Percentiles rank a stretch among this genome's conserved stretches.
These are phyloP conservation scores for Caenorhabditis auriculariae DNA, from an alignment of 2,888 invertebrate genomes.

Conservation along the genomic window DNA sequence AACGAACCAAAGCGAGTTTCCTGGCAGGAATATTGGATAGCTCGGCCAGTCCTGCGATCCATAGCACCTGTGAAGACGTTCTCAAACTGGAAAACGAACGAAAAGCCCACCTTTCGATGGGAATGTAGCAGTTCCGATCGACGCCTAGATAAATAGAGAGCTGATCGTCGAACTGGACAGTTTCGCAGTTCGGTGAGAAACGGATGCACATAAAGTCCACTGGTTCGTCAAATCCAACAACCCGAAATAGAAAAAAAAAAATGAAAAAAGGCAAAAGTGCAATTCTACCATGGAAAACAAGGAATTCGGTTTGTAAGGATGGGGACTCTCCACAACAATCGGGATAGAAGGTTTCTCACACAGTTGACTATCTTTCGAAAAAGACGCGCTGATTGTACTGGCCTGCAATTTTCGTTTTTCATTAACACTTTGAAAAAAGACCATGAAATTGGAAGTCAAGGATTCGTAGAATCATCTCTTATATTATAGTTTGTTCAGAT, in stretches of 20 bases:
- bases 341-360: conserved; percentile 19
- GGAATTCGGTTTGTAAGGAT: conserved; percentile 82
- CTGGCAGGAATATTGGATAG: conserved; percentile 65
- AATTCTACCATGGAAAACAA: conserved; percentile 48
- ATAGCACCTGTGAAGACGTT: conserved; percentile 21
- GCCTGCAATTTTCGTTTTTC: too few relatives aligned
- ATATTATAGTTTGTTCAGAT: too few relatives aligned
- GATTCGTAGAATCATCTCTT: neutral
- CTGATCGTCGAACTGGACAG: conserved; percentile 84
- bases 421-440: conserved; percentile 5
- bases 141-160: conserved; percentile 67
- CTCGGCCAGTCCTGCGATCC: conserved; percentile 75
- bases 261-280: neutral
- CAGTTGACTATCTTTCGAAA: conserved; percentile 21
- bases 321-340: conserved; percentile 78
- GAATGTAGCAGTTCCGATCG: conserved; percentile 57
- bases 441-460: neutral
- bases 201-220: conserved; percentile 91
- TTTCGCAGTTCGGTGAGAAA: conserved; percentile 72
- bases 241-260: conserved; percentile 14
- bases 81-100: neutral
- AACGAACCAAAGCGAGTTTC: conserved; percentile 87
- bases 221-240: conserved; percentile 80
- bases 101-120: conserved; percentile 52
- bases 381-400: conserved; percentile 12